Conservation (phyloP, 1,140 invertebrate genomes). For the Agrypnia vestita region DNA sequence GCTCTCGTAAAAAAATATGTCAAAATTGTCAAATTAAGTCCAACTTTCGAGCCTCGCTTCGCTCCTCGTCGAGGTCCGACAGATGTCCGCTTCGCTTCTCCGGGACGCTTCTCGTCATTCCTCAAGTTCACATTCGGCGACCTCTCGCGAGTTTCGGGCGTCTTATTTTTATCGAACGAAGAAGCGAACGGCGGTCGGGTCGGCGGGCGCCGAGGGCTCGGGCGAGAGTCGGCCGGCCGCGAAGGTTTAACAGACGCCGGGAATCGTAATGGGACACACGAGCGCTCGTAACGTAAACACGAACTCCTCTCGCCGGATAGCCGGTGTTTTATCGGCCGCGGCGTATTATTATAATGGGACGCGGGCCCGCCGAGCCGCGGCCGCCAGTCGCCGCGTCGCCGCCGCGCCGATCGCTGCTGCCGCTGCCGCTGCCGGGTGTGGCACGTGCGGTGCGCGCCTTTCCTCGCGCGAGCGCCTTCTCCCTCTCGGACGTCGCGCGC, state of each 20-base stretch:
- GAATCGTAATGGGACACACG: background rate
- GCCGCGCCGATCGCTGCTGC: slow-evolving; percentile 16
- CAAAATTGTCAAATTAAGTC: too few species aligned
- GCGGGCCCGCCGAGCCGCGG: background rate
- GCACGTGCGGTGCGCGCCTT: slow-evolving; percentile 49
- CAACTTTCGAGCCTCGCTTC: too few species aligned
- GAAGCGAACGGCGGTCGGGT: background rate
- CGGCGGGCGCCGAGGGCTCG: slow-evolving; percentile 3
- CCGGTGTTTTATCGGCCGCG: slow-evolving; percentile 30
- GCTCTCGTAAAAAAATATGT: too few species aligned
- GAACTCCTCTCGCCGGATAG: background rate
- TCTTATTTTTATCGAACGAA: too few species aligned
- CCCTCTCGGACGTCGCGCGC: background rate
- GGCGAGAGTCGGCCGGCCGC: background rate
- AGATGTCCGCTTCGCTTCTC: too few species aligned
- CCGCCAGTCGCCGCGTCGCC: slow-evolving; percentile 37
- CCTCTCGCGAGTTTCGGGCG: too few species aligned
- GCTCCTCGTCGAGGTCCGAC: too few species aligned
- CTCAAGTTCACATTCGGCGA: too few species aligned
- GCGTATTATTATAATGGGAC: slow-evolving; percentile 30
- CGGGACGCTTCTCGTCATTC: too few species aligned
- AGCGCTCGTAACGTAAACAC: slow-evolving; percentile 26
- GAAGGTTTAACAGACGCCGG: slow-evolving; percentile 18
- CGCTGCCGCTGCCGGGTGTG: slow-evolving; percentile 24
- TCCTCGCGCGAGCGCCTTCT: slow-evolving; percentile 51